Conservation (phyloP, 2,797 vertebrate genomes). For the Spinus olivaceus region DNA sequence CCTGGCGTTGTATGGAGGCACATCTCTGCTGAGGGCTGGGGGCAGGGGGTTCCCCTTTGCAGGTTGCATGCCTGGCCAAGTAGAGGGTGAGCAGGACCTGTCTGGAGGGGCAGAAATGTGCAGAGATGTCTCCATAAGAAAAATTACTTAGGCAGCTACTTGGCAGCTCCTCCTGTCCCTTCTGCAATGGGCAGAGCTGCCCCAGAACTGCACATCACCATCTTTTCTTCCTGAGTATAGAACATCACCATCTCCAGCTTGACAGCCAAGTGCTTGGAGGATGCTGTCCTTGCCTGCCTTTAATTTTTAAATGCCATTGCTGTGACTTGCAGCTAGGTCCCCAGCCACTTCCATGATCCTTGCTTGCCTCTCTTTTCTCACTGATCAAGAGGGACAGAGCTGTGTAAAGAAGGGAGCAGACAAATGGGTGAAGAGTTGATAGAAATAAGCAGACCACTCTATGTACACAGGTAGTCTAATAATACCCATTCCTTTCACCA, state of each 20-base stretch:
- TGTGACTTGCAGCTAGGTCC: not conserved
- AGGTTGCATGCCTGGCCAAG: rapidly evolving
- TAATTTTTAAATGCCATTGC: not conserved
- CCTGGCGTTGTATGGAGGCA: rapidly evolving
- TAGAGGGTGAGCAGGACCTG: rapidly evolving
- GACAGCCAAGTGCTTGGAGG: not conserved
- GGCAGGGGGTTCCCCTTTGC: not conserved
- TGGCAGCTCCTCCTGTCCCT: not conserved
- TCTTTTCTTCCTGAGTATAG: not conserved
- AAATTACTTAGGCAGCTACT: rapidly evolving
- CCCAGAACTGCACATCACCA: not conserved
- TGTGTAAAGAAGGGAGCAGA: not conserved
- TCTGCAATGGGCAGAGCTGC: not conserved
- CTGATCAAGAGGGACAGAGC: not conserved
- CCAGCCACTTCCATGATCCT: not conserved
- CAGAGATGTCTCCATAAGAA: not conserved
- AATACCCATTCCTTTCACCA: rapidly evolving
- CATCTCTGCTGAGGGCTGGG: not conserved
- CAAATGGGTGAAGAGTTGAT: not conserved
- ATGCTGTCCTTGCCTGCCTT: not conserved
- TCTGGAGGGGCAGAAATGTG: not conserved
- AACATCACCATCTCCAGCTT: not conserved
- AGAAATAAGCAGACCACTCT: not conserved
- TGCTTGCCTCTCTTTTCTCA: not conserved
- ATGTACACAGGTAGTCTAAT: not conserved